Evolutionary conservation across 2,888 invertebrate species (phyloP), one percentile per base, ranked within the genome.

Genomic region (Zygogramma bicolorata): DNA sequence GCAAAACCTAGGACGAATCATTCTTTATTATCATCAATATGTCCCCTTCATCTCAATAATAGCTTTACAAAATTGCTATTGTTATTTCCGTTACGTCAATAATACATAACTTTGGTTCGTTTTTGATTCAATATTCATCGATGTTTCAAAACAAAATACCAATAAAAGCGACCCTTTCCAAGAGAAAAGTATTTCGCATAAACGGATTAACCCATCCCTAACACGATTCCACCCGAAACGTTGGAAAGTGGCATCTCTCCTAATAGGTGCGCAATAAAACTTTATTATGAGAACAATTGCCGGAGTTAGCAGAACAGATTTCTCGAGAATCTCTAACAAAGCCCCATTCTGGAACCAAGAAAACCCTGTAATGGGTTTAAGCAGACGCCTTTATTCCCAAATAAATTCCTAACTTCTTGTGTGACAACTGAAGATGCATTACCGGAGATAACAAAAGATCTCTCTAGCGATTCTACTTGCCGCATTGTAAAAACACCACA

Each of bases 341-440:
- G n/a, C 27, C 7, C 7, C 29, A 63, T 58, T 65, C 61, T 20
- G 46, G 66, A 70, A 67, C 53, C 53, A 42, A 70, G 72, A 75
- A 72, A 68, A 72, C 65, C 59, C 67, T 15, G 60, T 75, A 75
- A 75, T 75, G 59, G 68, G 63, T 69, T 68, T 71, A 74, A 69
- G 59, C 46, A 57, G 65, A 4, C 15, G 13, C 49, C 65, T 63
- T 75, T 75, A 70, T 73, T 68, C 49, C 15, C 65, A 57, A 70
- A 72, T 67, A 60, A 75, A 72, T 70, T 67, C n/a, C 49, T 68
- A 46, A 68, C 57, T 68, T 18, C 34, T 70, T 70, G 40, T 63
- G 68, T 66, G 70, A 67, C 66, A 62, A 73, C 65, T 65, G 40
- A 13, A 65, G 65, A 63, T 65, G 65, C 42, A 49, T 63, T 58